Conservation (phyloP, 2,888 invertebrate genomes). For the Furcula furcula region DNA sequence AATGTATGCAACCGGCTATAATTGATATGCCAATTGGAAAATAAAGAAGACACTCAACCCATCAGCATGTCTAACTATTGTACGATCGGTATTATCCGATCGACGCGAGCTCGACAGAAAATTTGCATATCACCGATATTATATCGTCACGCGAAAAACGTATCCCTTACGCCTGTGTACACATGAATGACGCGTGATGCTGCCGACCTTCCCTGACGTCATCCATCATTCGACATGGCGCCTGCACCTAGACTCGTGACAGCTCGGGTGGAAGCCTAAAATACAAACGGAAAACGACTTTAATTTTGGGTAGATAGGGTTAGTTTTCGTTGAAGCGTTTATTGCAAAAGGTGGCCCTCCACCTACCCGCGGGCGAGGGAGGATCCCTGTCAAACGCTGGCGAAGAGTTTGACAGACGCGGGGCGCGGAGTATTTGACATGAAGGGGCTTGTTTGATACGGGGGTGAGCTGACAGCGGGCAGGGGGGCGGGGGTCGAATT, state of each 20-base stretch:
- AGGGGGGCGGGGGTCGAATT: slow-evolving; percentile 67
- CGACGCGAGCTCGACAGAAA: slow-evolving; percentile 60
- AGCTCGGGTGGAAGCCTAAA: slow-evolving; percentile 48
- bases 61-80: slow-evolving; percentile 21
- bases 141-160: slow-evolving; percentile 81
- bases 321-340: slow-evolving; percentile 17
- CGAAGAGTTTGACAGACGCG: slow-evolving; percentile 82
- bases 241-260: slow-evolving; percentile 80
- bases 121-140: slow-evolving; percentile 82
- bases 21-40: slow-evolving; percentile 4
- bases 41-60: slow-evolving; percentile 30
- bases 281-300: slow-evolving; percentile 28
- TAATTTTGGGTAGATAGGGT: slow-evolving; percentile 23
- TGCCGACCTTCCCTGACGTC: slow-evolving; percentile 80
- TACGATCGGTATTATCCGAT: slow-evolving; percentile 41
- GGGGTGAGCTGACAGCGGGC: slow-evolving; percentile 66
- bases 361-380: slow-evolving; percentile 74
- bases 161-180: slow-evolving; percentile 82
- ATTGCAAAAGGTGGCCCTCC: slow-evolving; percentile 63
- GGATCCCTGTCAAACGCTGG: slow-evolving; percentile 81
- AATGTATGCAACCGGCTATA: no score
- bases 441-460: slow-evolving; percentile 82
- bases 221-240: slow-evolving; percentile 81
- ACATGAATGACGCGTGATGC: slow-evolving; percentile 82
- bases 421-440: slow-evolving; percentile 82